Percentiles rank a stretch among this genome's conserved stretches.
Evolutionary conservation across 2,797 vertebrate genomes (phyloP).

Genomic region (Ibycter americanus): DNA sequence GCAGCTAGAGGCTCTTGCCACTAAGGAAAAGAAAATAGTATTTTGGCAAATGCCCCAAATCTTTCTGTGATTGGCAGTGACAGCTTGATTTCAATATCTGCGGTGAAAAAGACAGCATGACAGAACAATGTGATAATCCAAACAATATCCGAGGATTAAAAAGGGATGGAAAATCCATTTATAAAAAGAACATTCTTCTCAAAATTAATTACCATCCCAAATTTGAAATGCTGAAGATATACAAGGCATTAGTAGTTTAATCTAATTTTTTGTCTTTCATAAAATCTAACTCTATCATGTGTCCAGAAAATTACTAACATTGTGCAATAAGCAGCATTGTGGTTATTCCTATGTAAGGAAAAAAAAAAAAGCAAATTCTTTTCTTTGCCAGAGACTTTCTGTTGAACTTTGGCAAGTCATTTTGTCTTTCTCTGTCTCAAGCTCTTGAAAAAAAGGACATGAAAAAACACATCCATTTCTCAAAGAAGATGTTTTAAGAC

Average conservation of each 20-base stretch:
- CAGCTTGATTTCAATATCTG: slow-evolving; percentile 1
- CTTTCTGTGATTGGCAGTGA: background rate
- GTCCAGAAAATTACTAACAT: slow-evolving; percentile 12
- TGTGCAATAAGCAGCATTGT: slow-evolving; percentile 33
- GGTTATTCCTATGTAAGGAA: slow-evolving; percentile 36
- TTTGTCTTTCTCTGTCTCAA: background rate
- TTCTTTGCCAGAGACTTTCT: slow-evolving; percentile 2
- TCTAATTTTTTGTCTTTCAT: slow-evolving; percentile 38
- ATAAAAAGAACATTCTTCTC: slow-evolving; percentile 43
- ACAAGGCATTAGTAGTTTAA: slow-evolving; percentile 9
- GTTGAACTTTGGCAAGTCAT: slow-evolving; percentile 14
- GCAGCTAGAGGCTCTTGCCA: background rate
- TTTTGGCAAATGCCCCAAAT: background rate
- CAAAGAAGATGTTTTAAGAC: background rate
- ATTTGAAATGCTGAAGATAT: slow-evolving; percentile 39
- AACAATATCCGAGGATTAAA: slow-evolving; percentile 27
- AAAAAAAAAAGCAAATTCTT: background rate
- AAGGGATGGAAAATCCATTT: slow-evolving; percentile 54
- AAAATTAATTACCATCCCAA: background rate
- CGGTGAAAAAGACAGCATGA: background rate
- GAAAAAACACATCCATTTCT: background rate
- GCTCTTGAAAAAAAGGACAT: background rate
- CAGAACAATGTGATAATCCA: slow-evolving; percentile 19
- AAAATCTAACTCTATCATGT: slow-evolving; percentile 3
- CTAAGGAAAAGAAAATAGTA: background rate